Evolutionary conservation across 2,113 vertebrate genomes (phyloP).

Genomic region (Nerophis lumbriciformis): DNA sequence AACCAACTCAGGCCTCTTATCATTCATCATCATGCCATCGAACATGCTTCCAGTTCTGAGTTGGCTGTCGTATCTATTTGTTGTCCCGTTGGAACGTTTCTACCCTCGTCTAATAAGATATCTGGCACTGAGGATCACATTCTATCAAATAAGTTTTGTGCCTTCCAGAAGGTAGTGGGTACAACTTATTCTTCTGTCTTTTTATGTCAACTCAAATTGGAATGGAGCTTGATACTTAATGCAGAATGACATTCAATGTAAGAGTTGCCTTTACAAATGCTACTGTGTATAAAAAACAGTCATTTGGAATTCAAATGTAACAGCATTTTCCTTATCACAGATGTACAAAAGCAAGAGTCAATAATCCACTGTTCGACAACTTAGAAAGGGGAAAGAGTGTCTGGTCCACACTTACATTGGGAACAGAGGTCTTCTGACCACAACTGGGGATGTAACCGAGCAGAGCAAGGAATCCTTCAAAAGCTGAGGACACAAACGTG

Average conservation of each 20-base stretch:
- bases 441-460: no score
- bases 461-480: no score
- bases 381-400: no score
- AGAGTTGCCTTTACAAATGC: neutral
- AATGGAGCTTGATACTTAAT: neutral
- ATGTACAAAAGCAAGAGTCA: no score
- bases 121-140: conserved; percentile 14
- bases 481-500: no score
- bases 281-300: neutral
- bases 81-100: conserved; percentile 18
- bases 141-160: conserved; percentile 10
- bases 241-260: neutral
- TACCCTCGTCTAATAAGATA: conserved; percentile 17
- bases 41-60: conserved; percentile 20
- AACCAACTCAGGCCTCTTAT: neutral
- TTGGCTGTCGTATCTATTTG: conserved; percentile 25
- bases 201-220: neutral
- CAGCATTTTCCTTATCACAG: no score
- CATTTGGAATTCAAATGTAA: no score
- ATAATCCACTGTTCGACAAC: no score
- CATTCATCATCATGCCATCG: neutral
- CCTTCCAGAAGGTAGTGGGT: neutral
- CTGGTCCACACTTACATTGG: no score
- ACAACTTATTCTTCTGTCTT: neutral
- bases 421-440: no score